Conservation (phyloP, 2,888 invertebrate species). For the Sacculina carcini region DNA sequence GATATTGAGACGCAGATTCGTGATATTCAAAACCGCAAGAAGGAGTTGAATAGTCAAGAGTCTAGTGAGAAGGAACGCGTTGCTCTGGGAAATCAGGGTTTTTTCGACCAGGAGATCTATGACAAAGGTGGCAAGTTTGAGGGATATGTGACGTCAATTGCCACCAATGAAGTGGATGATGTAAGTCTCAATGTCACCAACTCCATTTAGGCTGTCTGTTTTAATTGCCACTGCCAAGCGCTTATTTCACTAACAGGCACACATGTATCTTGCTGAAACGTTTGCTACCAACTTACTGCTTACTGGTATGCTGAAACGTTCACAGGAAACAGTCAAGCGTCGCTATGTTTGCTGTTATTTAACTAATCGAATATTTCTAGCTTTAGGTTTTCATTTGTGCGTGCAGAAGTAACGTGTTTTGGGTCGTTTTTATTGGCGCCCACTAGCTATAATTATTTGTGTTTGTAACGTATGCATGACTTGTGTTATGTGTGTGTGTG, state of each 20-base stretch:
- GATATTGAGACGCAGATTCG: constrained; percentile 8
- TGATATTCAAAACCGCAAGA: constrained; percentile 4
- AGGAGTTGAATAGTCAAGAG: too few species aligned
- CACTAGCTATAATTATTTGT: too few species aligned
- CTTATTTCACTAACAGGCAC: too few species aligned
- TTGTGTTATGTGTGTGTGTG: too few species aligned
- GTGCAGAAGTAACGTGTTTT: neutral
- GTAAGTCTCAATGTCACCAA: too few species aligned
- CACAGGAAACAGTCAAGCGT: too few species aligned
- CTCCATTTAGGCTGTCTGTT: too few species aligned
- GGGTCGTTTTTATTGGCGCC: too few species aligned
- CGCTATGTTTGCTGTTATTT: neutral
- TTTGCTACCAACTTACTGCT: too few species aligned
- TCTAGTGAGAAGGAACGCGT: neutral
- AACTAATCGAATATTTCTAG: neutral
- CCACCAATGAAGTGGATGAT: neutral
- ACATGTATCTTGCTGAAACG: too few species aligned
- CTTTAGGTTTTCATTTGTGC: neutral
- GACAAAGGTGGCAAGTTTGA: neutral
- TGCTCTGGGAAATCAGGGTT: neutral
- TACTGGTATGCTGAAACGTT: too few species aligned
- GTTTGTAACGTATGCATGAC: neutral
- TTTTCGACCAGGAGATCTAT: neutral
- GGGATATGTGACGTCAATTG: neutral
- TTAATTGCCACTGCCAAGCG: too few species aligned